Evolutionary conservation across 2,888 invertebrate genomes (phyloP).

Genomic region (Calameuta pallipes): DNA sequence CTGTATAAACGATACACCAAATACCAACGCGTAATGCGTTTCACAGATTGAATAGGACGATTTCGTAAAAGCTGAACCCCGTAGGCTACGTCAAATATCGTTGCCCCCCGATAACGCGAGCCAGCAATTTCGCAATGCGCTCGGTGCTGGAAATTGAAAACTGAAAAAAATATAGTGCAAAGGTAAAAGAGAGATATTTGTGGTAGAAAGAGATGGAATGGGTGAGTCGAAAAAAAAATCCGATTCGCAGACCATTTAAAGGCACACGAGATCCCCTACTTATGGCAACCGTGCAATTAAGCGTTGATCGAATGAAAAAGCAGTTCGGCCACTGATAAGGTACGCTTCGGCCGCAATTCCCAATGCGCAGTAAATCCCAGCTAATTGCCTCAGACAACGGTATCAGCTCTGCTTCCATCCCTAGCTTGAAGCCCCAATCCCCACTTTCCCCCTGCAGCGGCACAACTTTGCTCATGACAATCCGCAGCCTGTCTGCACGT

Average conservation of each 20-base stretch:
- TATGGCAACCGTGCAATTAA: constrained; percentile 12
- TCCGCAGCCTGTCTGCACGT: constrained; percentile 36
- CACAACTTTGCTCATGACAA: constrained; percentile 1
- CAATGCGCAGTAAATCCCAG: constrained; percentile 40
- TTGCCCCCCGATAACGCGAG: neutral
- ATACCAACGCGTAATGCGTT: neutral
- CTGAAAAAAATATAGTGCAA: neutral
- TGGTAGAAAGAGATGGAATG: neutral
- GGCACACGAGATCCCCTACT: neutral
- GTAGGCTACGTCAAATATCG: neutral
- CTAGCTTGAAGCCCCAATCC: neutral
- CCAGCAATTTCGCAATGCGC: neutral
- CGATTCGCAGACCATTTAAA: neutral
- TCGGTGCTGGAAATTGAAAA: neutral
- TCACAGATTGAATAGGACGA: neutral
- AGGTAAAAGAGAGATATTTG: neutral
- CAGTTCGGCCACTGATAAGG: constrained; percentile 15
- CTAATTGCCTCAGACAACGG: constrained; percentile 42
- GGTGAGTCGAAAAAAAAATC: neutral
- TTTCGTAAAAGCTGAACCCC: neutral
- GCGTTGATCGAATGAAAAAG: constrained; percentile 27
- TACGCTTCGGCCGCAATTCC: constrained; percentile 11
- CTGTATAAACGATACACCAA: neutral
- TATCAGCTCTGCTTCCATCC: neutral
- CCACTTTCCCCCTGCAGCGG: constrained; percentile 29